phyloP scores from a whole-genome alignment of 2,888 invertebrate genomes.

The Drosophila parthenogenetica region DNA sequence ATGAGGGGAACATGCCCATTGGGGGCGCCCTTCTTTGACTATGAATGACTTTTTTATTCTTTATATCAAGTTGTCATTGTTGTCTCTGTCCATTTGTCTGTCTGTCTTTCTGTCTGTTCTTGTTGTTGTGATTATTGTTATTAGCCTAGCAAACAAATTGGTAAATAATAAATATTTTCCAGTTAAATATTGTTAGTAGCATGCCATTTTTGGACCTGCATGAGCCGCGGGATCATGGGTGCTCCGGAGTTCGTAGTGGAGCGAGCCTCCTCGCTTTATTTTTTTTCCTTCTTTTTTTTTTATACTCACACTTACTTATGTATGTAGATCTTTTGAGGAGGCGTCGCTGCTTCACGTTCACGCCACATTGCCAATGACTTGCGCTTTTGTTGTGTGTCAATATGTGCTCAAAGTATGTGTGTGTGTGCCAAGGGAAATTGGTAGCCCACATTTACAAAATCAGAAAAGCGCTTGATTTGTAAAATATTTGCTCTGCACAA shows the following conservation, averaged over 20 bases:
- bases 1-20: neutral
- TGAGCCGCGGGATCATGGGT: constrained; percentile 26
- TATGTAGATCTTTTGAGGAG: constrained; percentile 75
- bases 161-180: constrained; percentile 84
- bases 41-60: constrained; percentile 45
- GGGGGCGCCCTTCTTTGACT: constrained; percentile 32
- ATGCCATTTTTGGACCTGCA: constrained; percentile 72
- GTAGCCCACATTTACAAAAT: constrained; percentile 81
- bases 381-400: constrained; percentile 75
- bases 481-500: constrained; percentile 80
- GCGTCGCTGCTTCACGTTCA: constrained; percentile 55
- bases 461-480: constrained; percentile 81
- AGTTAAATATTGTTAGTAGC: constrained; percentile 82
- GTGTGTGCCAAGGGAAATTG: constrained; percentile 75
- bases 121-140: constrained; percentile 81
- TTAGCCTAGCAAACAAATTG: constrained; percentile 83
- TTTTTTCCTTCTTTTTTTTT: constrained; percentile 29
- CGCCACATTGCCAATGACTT: constrained; percentile 78
- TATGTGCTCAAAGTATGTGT: constrained; percentile 50
- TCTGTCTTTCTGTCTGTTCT: constrained; percentile 21
- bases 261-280: constrained; percentile 43
- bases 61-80: constrained; percentile 59
- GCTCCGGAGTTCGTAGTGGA: constrained; percentile 1
- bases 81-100: constrained; percentile 19
- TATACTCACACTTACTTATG: constrained; percentile 52